These are phyloP conservation scores for Pseudomyrmex concolor DNA, from an alignment of 1,140 invertebrate species.

Conservation along the genomic window DNA sequence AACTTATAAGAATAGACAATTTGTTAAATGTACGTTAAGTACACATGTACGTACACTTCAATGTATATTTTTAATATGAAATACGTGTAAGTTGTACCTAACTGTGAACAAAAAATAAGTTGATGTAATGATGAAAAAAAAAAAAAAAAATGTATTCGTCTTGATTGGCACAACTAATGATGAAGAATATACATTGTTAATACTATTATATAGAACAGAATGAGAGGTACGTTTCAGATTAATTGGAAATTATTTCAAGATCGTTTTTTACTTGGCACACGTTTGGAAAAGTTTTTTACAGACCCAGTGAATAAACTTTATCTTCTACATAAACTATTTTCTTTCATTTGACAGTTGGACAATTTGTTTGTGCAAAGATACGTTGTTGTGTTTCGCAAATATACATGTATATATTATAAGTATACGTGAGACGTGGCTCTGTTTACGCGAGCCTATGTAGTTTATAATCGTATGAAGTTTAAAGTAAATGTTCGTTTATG, in stretches of 20 bases:
- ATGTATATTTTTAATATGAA: constrained; percentile 83
- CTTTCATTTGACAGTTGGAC: background rate
- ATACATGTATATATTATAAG: background rate
- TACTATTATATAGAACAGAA: background rate
- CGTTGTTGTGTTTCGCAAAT: background rate
- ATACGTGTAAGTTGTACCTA: constrained; percentile 69
- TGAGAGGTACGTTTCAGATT: background rate
- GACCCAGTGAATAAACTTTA: constrained; percentile 24
- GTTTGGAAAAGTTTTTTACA: background rate
- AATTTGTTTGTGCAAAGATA: constrained; percentile 16
- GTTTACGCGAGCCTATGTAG: too few relatives aligned
- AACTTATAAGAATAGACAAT: constrained; percentile 69
- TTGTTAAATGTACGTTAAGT: constrained; percentile 75
- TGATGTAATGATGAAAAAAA: constrained; percentile 48
- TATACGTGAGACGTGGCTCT: background rate
- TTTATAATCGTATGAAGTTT: background rate
- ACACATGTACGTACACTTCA: constrained; percentile 77
- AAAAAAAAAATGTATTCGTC: constrained; percentile 55
- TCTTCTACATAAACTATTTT: background rate
- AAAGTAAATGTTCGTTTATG: background rate
- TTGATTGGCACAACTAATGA: constrained; percentile 65
- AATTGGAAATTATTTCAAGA: constrained; percentile 1
- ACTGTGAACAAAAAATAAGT: constrained; percentile 58
- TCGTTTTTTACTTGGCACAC: background rate
- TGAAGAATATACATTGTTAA: constrained; percentile 26